Evolutionary conservation across 2,113 vertebrate species (phyloP).

Genomic region (Agelaius tricolor): DNA sequence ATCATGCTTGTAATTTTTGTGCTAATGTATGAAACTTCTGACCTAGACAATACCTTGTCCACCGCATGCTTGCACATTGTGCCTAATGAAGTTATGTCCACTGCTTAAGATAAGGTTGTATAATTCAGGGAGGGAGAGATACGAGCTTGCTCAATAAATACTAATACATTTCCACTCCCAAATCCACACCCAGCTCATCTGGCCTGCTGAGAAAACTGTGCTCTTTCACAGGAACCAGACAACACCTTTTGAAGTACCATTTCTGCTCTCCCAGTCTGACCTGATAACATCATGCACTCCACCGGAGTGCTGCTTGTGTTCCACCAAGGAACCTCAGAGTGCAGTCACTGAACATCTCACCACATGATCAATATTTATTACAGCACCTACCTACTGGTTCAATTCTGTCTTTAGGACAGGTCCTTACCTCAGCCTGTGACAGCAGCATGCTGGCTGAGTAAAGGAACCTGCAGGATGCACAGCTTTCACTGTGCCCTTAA

Average conservation of each 20-base stretch:
- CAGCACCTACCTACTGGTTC: background rate
- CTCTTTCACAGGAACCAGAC: background rate
- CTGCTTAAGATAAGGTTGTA: background rate
- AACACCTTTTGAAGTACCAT: background rate
- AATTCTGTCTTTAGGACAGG: background rate
- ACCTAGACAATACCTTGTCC: background rate
- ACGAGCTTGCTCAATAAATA: background rate
- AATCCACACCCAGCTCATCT: background rate
- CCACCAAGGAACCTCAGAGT: background rate
- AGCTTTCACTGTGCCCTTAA: background rate
- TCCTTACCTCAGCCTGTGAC: background rate
- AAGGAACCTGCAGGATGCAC: background rate
- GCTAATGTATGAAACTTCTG: background rate
- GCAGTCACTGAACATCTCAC: background rate
- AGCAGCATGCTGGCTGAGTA: background rate
- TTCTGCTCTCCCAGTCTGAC: background rate
- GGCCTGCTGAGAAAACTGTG: background rate
- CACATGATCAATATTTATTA: background rate
- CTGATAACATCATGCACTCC: background rate
- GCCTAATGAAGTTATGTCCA: background rate
- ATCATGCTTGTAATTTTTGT: background rate
- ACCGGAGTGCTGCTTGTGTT: background rate
- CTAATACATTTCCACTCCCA: background rate
- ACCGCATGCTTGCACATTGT: background rate
- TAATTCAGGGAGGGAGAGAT: background rate